A percentile compares a stretch with the other conserved stretches of the same genome.
Evolutionary conservation across 2,113 vertebrate species (phyloP).

Genomic region (Cygnus atratus): DNA sequence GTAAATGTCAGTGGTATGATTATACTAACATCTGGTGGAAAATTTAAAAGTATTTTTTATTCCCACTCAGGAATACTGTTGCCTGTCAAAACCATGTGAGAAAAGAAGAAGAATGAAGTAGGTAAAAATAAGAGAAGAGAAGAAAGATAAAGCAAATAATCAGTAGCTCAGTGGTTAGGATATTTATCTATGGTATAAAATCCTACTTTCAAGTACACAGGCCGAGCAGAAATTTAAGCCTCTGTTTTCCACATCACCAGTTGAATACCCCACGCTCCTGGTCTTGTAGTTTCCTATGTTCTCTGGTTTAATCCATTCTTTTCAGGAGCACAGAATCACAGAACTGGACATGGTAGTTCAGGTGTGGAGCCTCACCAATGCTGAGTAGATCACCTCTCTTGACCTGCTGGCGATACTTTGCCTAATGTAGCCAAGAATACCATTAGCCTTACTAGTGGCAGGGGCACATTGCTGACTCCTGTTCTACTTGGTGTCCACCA

Average conservation of each 20-base stretch:
- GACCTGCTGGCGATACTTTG: neutral
- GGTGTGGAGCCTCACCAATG: neutral
- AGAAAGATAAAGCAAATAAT: neutral
- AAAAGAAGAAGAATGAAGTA: neutral
- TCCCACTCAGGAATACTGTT: neutral
- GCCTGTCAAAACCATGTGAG: neutral
- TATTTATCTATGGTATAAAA: neutral
- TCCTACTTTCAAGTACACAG: neutral
- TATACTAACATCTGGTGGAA: neutral
- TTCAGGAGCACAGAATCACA: neutral
- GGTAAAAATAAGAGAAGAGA: neutral
- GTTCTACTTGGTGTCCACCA: too few relatives aligned
- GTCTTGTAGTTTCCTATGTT: neutral
- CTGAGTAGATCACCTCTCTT: neutral
- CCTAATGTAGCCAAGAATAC: too few relatives aligned
- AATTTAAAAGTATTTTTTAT: neutral
- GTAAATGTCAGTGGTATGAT: neutral
- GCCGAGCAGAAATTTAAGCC: neutral
- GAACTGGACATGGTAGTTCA: neutral
- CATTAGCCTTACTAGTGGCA: too few relatives aligned
- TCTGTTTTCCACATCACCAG: neutral
- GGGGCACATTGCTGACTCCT: too few relatives aligned
- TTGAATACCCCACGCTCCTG: neutral
- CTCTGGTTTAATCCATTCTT: neutral
- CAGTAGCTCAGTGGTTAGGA: neutral